Base-by-base conservation (phyloP, 1,140 invertebrate species). In the Microplitis mediator region DNA sequence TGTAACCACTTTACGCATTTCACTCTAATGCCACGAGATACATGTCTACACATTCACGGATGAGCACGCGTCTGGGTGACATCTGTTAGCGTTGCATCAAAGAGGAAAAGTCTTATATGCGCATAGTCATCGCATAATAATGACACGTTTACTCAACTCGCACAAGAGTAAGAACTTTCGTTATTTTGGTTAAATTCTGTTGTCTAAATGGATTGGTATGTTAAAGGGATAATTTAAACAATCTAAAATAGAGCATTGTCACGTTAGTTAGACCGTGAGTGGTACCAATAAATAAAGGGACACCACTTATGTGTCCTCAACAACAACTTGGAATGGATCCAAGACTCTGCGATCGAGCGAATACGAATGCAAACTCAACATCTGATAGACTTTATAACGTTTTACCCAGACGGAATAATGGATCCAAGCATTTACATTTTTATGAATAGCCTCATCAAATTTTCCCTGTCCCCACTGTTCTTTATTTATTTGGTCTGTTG, bases 241-340 rank as follows among this genome's bases (percentile, higher is more conserved):
- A 64, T 64, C 11, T 39, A 9, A 39, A 64, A 64, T 35, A 39
- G 3, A 64, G 13, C 36, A 64, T 45, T 64, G 62, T 52, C 69
- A 71, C 69, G 69, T 71, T 71, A 62, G 58, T 63, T 50, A 31
- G 35, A 51, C 16, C 67, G 52, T 68, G 50, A 67, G 65, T 34
- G 72, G 71, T 70, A 72, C 75, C 60, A 73, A 76, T 78, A 80
- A 78, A 80, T 78, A 78, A 75, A 72, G 74, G 66, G 75, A 75
- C 78, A 77, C 76, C 72, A 69, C 72, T 73, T 73, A 69, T 73
- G 56, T 67, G 66, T 64, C 61, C 64, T 63, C 65, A 39, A 62
- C 58, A 69, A 73, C 69, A 73, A 73, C 66, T 73, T 73, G 72
- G 72, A 73, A 64, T 34, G 66, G 45, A 14, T 66, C 72, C 72